A percentile compares a stretch with the other conserved stretches of the same genome.
phyloP scores from a whole-genome alignment of 2,797 vertebrate species.

The Enteromius radiatus region DNA sequence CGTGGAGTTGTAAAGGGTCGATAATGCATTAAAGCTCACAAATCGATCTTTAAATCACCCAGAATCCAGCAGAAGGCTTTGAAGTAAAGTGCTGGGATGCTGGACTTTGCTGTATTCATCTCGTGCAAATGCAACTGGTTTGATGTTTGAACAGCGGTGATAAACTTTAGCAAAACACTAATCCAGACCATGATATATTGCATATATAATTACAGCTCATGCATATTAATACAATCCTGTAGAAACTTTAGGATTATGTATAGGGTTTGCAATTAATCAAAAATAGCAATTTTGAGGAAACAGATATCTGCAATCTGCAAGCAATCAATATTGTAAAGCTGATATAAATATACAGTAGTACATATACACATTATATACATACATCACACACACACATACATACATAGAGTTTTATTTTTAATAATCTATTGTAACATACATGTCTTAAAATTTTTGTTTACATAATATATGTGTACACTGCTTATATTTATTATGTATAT shows the following conservation, averaged over 20 bases:
- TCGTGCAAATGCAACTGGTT: neutral
- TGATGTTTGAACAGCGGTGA: conserved; percentile 7
- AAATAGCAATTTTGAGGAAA: neutral
- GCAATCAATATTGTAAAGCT: neutral
- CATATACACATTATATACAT: too few relatives aligned
- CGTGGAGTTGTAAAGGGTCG: neutral
- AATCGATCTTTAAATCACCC: conserved; percentile 30
- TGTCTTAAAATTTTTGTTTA: too few relatives aligned
- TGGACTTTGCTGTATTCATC: neutral
- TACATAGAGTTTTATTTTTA: too few relatives aligned
- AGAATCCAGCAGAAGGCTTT: neutral
- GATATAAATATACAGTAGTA: neutral
- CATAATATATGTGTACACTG: too few relatives aligned
- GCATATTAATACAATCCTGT: neutral
- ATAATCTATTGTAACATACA: too few relatives aligned
- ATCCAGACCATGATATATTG: neutral
- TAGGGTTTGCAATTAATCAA: neutral
- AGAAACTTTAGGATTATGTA: neutral
- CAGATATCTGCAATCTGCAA: neutral
- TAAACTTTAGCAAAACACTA: neutral
- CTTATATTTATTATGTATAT: too few relatives aligned
- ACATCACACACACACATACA: too few relatives aligned
- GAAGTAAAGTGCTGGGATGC: neutral
- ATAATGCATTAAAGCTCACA: conserved; percentile 39
- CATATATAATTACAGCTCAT: neutral